Base-by-base conservation (phyloP, 2,113 vertebrate genomes). In the Macaca fascicularis region DNA sequence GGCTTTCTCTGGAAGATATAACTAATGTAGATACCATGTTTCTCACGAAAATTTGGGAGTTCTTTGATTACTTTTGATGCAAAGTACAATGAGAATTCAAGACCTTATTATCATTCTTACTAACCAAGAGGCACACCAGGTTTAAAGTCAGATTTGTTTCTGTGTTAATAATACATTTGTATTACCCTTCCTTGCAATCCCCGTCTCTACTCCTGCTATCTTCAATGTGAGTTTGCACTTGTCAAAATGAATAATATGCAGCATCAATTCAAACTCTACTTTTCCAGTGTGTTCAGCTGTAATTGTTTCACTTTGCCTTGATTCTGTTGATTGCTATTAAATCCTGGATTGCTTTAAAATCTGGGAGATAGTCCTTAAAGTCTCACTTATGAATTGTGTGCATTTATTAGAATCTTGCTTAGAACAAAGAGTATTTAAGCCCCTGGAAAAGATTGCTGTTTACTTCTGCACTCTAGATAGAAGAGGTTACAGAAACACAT, bases 191-290 rank as follows among this genome's bases (percentile, higher is more conserved):
- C 98, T 95, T 93, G 92, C 98, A 98, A 98, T 97, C 97, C 97
- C 84, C 55, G 96, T 98, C 97, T 98, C 93, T 78, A 95, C 96
- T 94, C 97, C 97, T 97, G 98, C 98, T 99, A 99, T 98, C 98
- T 98, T 98, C 98, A 98, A 50, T 97, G 98, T 98, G 98, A 98
- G 98, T 99, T 98, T 98, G 98, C 98, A 98, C 98, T 98, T 99
- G 99, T 99, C 99, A 99, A 98, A 98, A 99, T 99, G 99, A 99
- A 97, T 98, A 99, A 99, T 99, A 98, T 48, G 97, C 87, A 91
- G 98, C 98, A 99, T 99, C 98, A 98, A 97, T 99, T 99, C 98
- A 98, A 99, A 98, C 97, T 95, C 97, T 95, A 97, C 98, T 98
- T 99, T 98, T 98, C 95, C 43, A 80, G 97, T 97, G 98, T 98